These are phyloP conservation scores for Triops cancriformis DNA, from an alignment of 1,140 invertebrate genomes.

Conservation along the genomic window DNA sequence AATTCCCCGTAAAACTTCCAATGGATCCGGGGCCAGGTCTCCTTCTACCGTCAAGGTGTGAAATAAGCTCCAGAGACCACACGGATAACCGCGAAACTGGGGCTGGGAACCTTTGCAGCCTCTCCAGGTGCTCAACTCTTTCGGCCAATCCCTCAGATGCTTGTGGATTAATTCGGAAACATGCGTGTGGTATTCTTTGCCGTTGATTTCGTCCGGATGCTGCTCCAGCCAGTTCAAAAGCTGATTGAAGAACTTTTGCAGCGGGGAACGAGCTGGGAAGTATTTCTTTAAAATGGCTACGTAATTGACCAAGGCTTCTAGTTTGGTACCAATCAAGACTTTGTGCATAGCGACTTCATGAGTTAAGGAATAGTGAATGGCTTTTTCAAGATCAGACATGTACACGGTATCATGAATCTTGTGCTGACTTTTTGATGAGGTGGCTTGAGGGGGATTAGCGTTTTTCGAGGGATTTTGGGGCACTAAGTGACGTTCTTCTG, in stretches of 20 bases:
- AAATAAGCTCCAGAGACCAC: conserved; percentile 90
- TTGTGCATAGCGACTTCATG: conserved; percentile 68
- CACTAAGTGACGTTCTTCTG: not conserved
- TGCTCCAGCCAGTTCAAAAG: conserved; percentile 43
- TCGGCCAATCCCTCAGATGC: conserved; percentile 40
- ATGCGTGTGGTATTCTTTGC: conserved; percentile 45
- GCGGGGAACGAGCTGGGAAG: conserved; percentile 59
- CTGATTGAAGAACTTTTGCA: conserved; percentile 48
- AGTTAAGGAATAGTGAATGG: conserved; percentile 63
- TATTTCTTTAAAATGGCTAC: conserved; percentile 57
- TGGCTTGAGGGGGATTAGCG: not conserved
- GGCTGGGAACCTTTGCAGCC: conserved; percentile 70
- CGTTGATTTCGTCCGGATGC: conserved; percentile 44
- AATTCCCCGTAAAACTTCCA: conserved; percentile 68
- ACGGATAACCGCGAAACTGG: conserved; percentile 78
- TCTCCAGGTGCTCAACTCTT: conserved; percentile 56
- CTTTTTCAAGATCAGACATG: conserved; percentile 77
- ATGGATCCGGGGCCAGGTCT: conserved; percentile 39
- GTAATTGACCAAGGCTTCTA: conserved; percentile 63
- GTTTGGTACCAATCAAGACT: conserved; percentile 54
- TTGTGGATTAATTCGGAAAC: not conserved
- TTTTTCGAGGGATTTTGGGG: not conserved
- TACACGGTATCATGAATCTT: conserved; percentile 50
- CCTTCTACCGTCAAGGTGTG: conserved; percentile 75
- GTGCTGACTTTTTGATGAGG: not conserved